Conservation (phyloP, 2,888 invertebrate species). For the Philopedon plagiatum region DNA sequence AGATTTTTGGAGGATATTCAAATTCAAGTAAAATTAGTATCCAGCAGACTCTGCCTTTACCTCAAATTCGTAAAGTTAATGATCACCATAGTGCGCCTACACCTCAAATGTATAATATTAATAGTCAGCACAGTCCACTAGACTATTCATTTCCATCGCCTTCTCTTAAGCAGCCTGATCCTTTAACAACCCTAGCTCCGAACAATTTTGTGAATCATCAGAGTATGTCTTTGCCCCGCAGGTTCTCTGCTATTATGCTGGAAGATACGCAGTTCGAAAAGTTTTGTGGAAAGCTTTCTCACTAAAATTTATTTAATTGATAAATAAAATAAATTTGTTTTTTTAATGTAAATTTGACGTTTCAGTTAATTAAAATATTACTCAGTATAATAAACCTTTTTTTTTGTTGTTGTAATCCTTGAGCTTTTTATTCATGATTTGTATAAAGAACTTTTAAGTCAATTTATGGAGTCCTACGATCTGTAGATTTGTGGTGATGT, state of each 20-base stretch:
- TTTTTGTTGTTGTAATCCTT: no score
- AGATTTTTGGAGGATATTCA: background rate
- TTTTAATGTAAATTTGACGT: no score
- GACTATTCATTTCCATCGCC: background rate
- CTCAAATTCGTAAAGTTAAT: background rate
- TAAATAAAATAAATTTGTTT: no score
- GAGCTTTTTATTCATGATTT: no score
- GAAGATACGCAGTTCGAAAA: slow-evolving; percentile 24
- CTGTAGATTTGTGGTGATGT: no score
- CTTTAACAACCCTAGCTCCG: slow-evolving; percentile 5
- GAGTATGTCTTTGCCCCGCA: background rate
- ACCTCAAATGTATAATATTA: background rate
- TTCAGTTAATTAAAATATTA: no score
- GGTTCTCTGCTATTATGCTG: background rate
- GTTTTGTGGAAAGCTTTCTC: slow-evolving; percentile 18
- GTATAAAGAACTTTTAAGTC: no score
- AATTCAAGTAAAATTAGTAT: background rate
- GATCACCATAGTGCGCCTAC: background rate
- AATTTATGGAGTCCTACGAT: no score
- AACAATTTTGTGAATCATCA: slow-evolving; percentile 7
- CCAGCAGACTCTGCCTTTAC: background rate
- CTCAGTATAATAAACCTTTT: no score
- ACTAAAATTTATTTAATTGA: background rate
- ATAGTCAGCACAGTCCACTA: background rate
- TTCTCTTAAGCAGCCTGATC: background rate